Evolutionary conservation across 1,140 invertebrate genomes (phyloP).

Genomic region (Euwallacea fornicatus): DNA sequence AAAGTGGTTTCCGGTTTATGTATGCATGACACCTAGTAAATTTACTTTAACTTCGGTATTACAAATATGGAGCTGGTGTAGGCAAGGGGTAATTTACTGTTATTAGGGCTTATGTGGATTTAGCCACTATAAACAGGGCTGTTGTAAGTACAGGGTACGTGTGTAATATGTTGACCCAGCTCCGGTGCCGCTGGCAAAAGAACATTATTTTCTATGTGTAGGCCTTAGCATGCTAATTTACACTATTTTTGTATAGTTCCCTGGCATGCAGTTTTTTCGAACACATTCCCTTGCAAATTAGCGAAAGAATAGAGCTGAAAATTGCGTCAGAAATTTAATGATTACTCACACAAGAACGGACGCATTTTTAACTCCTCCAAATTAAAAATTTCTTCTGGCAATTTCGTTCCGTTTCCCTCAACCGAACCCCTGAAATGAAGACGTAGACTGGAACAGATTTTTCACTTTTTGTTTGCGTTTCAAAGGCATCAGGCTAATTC

Average conservation of each 20-base stretch:
- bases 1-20: slow-evolving; percentile 21
- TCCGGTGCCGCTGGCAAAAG: background rate
- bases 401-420: too few relatives aligned
- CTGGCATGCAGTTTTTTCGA: too few relatives aligned
- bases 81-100: slow-evolving; percentile 9
- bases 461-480: background rate
- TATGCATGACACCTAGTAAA: slow-evolving; percentile 29
- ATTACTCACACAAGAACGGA: too few relatives aligned
- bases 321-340: too few relatives aligned
- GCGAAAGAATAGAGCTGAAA: too few relatives aligned
- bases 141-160: background rate
- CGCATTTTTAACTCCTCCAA: too few relatives aligned
- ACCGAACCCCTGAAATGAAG: too few relatives aligned
- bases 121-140: slow-evolving; percentile 9
- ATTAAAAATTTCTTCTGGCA: too few relatives aligned
- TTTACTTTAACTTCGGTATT: slow-evolving; percentile 27
- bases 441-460: too few relatives aligned
- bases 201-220: background rate
- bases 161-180: slow-evolving; percentile 5
- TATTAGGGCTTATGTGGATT: slow-evolving; percentile 11
- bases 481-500: background rate
- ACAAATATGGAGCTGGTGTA: slow-evolving; percentile 18
- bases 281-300: too few relatives aligned
- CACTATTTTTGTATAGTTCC: too few relatives aligned
- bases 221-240: too few relatives aligned